phyloP scores from a whole-genome alignment of 2,797 vertebrate species.

The Melanotaenia parkinsoni region DNA sequence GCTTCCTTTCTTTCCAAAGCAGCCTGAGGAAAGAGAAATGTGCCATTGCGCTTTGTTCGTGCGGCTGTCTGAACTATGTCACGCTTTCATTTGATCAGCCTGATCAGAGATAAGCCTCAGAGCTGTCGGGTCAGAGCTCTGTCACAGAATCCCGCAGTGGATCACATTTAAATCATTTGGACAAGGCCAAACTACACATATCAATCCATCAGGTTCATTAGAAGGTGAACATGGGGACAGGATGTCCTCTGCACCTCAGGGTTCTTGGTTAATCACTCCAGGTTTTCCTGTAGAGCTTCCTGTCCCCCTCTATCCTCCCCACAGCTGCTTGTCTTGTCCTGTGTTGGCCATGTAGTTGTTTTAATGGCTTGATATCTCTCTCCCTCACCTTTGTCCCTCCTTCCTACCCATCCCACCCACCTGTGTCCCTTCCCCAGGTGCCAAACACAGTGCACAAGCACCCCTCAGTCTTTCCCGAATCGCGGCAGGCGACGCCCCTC shows the following conservation, averaged over 20 bases:
- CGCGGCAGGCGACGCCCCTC: conserved; percentile 97
- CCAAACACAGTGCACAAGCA: conserved; percentile 98
- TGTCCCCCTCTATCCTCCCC: conserved; percentile 24
- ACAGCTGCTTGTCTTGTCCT: conserved; percentile 66
- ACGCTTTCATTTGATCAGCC: conserved; percentile 28
- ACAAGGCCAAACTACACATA: conserved; percentile 43
- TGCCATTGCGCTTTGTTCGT: conserved; percentile 38
- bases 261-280: conserved; percentile 67
- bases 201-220: conserved; percentile 72
- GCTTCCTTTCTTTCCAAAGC: neutral
- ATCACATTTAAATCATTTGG: conserved; percentile 51
- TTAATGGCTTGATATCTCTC: conserved; percentile 78
- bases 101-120: conserved; percentile 15
- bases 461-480: conserved; percentile 99
- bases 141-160: conserved; percentile 15
- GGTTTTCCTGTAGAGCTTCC: conserved; percentile 50
- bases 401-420: conserved; percentile 55
- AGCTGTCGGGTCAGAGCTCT: conserved; percentile 37
- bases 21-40: neutral
- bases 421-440: conserved; percentile 89
- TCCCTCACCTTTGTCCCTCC: conserved; percentile 62
- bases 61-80: conserved; percentile 20
- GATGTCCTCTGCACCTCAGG: conserved; percentile 60
- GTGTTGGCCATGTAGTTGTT: conserved; percentile 53
- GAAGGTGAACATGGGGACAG: conserved; percentile 45